phyloP scores from a whole-genome alignment of 2,888 invertebrate genomes.

The Nebria salina region DNA sequence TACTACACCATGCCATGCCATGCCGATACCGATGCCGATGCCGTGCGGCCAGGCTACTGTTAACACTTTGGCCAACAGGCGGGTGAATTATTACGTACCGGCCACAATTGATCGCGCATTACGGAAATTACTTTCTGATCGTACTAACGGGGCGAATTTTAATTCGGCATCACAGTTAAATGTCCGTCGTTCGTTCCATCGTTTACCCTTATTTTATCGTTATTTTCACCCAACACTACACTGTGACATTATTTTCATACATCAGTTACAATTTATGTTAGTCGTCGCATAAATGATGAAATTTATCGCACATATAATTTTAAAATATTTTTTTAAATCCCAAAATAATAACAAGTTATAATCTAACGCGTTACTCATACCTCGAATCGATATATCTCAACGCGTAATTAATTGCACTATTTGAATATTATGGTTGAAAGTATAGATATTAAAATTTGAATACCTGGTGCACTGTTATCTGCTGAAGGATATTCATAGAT shows the following conservation, averaged over 20 bases:
- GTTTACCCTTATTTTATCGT: not conserved
- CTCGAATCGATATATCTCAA: no score
- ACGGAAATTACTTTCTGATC: constrained; percentile 45
- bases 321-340: no score
- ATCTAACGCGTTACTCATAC: no score
- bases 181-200: not conserved
- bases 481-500: constrained; percentile 67
- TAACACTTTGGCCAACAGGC: constrained; percentile 32
- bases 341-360: not conserved
- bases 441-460: constrained; percentile 3
- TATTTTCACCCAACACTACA: not conserved
- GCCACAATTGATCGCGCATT: constrained; percentile 43
- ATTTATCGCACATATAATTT: no score
- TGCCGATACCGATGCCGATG: constrained; percentile 2
- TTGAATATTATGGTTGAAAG: no score
- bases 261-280: not conserved
- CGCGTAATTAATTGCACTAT: no score
- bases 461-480: constrained; percentile 50
- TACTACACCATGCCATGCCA: not conserved
- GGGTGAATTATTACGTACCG: constrained; percentile 34
- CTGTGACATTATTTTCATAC: not conserved
- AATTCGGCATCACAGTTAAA: constrained; percentile 27
- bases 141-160: constrained; percentile 40
- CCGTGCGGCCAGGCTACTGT: constrained; percentile 14
- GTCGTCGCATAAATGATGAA: not conserved